Evolutionary conservation across 2,888 invertebrate genomes (phyloP).

Genomic region (Rhagophthalmus giganteus): DNA sequence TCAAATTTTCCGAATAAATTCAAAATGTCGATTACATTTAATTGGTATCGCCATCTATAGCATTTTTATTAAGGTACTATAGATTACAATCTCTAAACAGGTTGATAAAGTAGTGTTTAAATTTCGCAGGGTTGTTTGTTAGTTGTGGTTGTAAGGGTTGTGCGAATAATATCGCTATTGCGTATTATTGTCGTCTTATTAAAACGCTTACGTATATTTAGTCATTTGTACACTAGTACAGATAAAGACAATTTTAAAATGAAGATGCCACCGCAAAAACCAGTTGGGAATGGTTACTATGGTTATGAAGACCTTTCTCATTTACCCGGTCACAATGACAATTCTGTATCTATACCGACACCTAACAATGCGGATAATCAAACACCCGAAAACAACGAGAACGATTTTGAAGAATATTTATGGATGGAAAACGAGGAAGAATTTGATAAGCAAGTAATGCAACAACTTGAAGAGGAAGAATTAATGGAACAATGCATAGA

Average conservation of each 20-base stretch:
- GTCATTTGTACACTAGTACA: background rate
- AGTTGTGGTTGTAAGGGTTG: background rate
- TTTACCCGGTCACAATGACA: constrained; percentile 41
- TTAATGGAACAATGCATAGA: constrained; percentile 86
- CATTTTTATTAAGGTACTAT: background rate
- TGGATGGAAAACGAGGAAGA: constrained; percentile 96
- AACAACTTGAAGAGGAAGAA: constrained; percentile 84
- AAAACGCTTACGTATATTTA: no score
- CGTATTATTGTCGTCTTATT: background rate
- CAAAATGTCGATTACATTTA: no score
- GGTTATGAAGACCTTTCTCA: constrained; percentile 47
- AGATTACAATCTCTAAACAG: background rate
- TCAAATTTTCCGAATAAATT: background rate
- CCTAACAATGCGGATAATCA: constrained; percentile 51
- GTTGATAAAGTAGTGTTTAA: background rate
- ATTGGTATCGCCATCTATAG: background rate
- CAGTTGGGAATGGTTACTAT: constrained; percentile 47
- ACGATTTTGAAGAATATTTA: constrained; percentile 87
- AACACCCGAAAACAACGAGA: constrained; percentile 57
- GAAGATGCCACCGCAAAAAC: constrained; percentile 48
- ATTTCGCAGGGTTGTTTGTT: background rate
- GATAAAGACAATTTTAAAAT: constrained; percentile 33
- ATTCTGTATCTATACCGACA: constrained; percentile 39
- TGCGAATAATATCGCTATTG: background rate
- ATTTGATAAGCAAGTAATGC: constrained; percentile 86